Evolutionary conservation across 2,113 vertebrate species (phyloP).

Genomic region (Albula goreensis): DNA sequence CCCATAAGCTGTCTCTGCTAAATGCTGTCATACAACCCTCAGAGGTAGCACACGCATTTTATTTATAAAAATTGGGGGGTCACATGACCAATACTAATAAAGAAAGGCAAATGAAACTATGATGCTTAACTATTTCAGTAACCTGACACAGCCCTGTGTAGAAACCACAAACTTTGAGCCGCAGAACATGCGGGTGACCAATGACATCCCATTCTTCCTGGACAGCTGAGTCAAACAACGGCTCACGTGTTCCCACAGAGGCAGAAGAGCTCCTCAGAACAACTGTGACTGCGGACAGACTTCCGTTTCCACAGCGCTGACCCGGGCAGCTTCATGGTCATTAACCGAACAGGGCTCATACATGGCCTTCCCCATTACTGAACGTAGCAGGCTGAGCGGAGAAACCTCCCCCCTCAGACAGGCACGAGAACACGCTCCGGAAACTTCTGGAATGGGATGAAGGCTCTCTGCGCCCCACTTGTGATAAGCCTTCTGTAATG

Average conservation of each 20-base stretch:
- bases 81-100: not conserved
- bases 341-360: constrained; percentile 68
- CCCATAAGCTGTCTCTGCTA: no score
- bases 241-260: constrained; percentile 61
- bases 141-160: not conserved
- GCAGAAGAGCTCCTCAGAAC: constrained; percentile 49
- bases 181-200: not conserved
- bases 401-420: constrained; percentile 50
- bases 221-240: constrained; percentile 21
- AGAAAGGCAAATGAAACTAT: not conserved
- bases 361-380: constrained; percentile 38
- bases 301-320: constrained; percentile 65
- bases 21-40: no score
- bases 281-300: constrained; percentile 52
- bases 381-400: constrained; percentile 42
- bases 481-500: not conserved
- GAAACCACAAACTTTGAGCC: no score
- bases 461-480: not conserved
- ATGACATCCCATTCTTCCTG: not conserved
- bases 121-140: not conserved
- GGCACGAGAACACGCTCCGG: constrained; percentile 41
- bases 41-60: not conserved
- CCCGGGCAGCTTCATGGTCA: constrained; percentile 65
- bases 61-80: not conserved
- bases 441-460: constrained; percentile 39